Evolutionary conservation across 2,888 invertebrate species (phyloP), one percentile per base, ranked within the genome.

Genomic region (Polydrusus tereticollis): DNA sequence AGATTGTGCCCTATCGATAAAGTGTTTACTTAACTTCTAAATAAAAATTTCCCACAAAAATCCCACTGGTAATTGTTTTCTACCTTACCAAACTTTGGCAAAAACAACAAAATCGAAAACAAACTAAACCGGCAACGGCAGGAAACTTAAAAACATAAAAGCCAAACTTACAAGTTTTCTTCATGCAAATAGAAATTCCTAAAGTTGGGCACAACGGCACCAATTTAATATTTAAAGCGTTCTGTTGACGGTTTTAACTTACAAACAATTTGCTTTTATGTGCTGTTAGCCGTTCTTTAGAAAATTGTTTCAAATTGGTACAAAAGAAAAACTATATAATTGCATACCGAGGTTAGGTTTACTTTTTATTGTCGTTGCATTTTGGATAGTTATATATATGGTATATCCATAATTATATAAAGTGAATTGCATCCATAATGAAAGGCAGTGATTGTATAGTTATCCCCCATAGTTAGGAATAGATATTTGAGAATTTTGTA

Each of bases 171-270:
- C 47, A 68, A 45, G 68, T 68, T 68, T 68, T 68, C 60, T 60
- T 60, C 50, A 60, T 68, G 68, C 45, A 68, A 68, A 68, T 68
- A 68, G 60, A 50, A 60, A 41, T 50, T 68, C 45, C 59, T 41
- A 50, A 50, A 50, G 50, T 45, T 45, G 68, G 38, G 23, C 47
- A 36, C 38, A 58, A 59, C 16, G 59, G 58, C 68, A 68, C 68
- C 60, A 38, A 50, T 52, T 68, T 65, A 64, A 64, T 64, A 52
- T 64, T 64, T 64, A 64, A 50, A 50, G 12, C 59, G 59, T 52
- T 59, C 62, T 45, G 62, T 57, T 71, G 45, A 52, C 60, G 36
- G 20, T 59, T 62, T 52, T 43, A 59, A 50, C 18, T 4, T 65
- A 45, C 52, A 59, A 65, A 52, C 41, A 70, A 47, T 45, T 58